Base-by-base conservation (phyloP, 2,888 invertebrate species). In the Drosophila nr. medialis region DNA sequence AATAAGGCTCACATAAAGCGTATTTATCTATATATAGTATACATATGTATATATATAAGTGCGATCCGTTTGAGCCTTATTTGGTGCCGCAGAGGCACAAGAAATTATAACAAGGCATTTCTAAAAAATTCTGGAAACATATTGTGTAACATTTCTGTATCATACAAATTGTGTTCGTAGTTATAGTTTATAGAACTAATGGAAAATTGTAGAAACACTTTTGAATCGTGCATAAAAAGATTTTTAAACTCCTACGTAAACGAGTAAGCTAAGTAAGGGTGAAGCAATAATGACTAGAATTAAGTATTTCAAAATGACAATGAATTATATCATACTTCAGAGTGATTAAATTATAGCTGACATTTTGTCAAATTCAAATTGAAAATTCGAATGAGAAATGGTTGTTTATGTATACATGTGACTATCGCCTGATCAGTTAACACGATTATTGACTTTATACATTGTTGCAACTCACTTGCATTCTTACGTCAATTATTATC, bases 1-100 rank as follows among this genome's bases (percentile, higher is more conserved):
- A 69, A 64, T 59, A 61, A 36, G 50, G 27, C 61, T 58, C 58
- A 42, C 38, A 60, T 27, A 30, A 67, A 3, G 38, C 32, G 58
- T 51, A 55, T 38, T 59, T 53, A 64, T 45, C 4, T 53, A 59
- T 29, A 29, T 15, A n/a, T 49, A 42, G 11, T 34, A 24, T 24
- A 34, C 13, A 51, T 38, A 10, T n/a, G n/a, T n/a, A 51, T 36
- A 2, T 18, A 38, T 15, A 27, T 27, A 38, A 27, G 0, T 32
- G 34, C 29, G 5, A 49, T 18, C 21, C n/a, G 45, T 50, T 21
- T 24, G 1, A 15, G 13, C 50, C 56, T 29, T 58, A 10, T 36
- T 48, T 38, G 54, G 36, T 3, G 27, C 18, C 8, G 11, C 4
- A 10, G 4, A 4, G 42, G 6, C 38, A 32, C 5, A 34, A 29